Base-by-base conservation (phyloP, 2,113 vertebrate genomes). In the Hemicordylus capensis region DNA sequence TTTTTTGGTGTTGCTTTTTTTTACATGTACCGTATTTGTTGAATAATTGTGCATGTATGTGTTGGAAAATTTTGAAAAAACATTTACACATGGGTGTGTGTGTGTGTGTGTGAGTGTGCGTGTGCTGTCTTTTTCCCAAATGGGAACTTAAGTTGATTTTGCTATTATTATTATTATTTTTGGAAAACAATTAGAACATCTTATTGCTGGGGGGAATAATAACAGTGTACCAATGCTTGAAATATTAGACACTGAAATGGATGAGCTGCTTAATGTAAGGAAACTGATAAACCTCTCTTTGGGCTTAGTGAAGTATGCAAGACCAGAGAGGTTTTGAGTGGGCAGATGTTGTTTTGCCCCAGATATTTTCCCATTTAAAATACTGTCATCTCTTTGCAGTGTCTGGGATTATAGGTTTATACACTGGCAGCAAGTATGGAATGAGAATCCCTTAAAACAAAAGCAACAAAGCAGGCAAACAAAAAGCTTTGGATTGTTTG, bases 341-440 rank as follows among this genome's bases (percentile, higher is more conserved):
- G 63, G 54, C 78, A 81, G 85, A 81, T 86, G 85, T 56, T 86
- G 48, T 66, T 75, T 66, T 81, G 85, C 39, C 70, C 85, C 56
- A 87, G 66, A 72, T 87, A 77, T 77, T 83, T 70, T 58, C 24
- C 54, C 39, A 14, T 76, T 78, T 51, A 15, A 39, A 69, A 63
- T 48, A 44, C 44, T 46, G 28, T 15, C 51, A 81, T 87, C 54
- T 78, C 56, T 82, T 82, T 59, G 48, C 67, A 37, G 67, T 56
- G 58, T 34, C 54, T 56, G 19, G 61, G 70, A 80, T 80, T 83
- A 78, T 87, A 70, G 66, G 19, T 87, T 83, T 79, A 87, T 44
- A 39, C 46, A 48, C 66, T 15, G 46, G 22, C 19, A 39, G 75
- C 19, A 72, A 28, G 66, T 61, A 83, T 64, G 67, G 34, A 56